A percentile compares a stretch with the other conserved stretches of the same genome.
phyloP scores from a whole-genome alignment of 1,140 invertebrate genomes.

The Archivesica marissinica region DNA sequence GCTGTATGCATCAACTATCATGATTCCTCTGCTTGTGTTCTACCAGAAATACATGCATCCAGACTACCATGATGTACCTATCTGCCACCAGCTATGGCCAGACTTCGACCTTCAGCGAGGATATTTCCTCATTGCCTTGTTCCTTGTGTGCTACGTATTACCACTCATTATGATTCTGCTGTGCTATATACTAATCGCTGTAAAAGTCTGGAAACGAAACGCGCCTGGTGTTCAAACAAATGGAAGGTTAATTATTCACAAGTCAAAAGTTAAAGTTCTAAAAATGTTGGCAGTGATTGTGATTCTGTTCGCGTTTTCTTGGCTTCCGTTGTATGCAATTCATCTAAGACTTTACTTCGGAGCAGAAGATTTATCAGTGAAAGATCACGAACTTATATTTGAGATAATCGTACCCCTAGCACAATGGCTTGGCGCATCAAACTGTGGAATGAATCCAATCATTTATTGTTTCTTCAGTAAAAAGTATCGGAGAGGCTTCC shows the following conservation, averaged over 20 bases:
- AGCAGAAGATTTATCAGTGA: slow-evolving; percentile 85
- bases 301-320: slow-evolving; percentile 95
- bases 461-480: slow-evolving; percentile 98
- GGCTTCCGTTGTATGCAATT: slow-evolving; percentile 93
- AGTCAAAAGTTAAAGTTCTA: slow-evolving; percentile 88
- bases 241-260: slow-evolving; percentile 76
- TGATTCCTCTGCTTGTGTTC: slow-evolving; percentile 94
- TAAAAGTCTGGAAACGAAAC: slow-evolving; percentile 93
- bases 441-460: slow-evolving; percentile 98
- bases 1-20: slow-evolving; percentile 92
- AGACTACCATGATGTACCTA: slow-evolving; percentile 56
- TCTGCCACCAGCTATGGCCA: slow-evolving; percentile 73
- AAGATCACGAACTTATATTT: slow-evolving; percentile 89
- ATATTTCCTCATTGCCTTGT: slow-evolving; percentile 95
- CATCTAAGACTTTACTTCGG: slow-evolving; percentile 70
- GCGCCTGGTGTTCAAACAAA: slow-evolving; percentile 88
- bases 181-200: slow-evolving; percentile 96
- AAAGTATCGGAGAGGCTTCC: slow-evolving; percentile 96
- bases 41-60: slow-evolving; percentile 87
- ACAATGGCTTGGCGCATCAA: slow-evolving; percentile 97
- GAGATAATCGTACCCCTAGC: slow-evolving; percentile 93
- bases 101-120: slow-evolving; percentile 88
- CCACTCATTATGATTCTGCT: slow-evolving; percentile 95
- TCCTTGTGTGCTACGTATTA: slow-evolving; percentile 95
- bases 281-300: slow-evolving; percentile 98